phyloP scores from a whole-genome alignment of 1,140 invertebrate genomes.

The Heliconius eleuchia region DNA sequence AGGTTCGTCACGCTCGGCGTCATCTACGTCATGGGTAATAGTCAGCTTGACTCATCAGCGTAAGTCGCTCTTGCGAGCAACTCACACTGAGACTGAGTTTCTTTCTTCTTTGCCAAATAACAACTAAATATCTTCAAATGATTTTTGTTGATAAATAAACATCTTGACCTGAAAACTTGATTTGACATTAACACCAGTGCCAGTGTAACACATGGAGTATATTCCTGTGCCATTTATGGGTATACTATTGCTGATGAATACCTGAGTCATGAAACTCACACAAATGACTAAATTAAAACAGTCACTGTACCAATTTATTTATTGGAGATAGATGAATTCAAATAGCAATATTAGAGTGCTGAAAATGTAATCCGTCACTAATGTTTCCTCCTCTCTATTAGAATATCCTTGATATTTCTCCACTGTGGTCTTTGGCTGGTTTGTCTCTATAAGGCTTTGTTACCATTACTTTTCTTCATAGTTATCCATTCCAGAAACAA shows the following conservation, averaged over 20 bases:
- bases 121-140: constrained; percentile 17
- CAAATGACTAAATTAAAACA: constrained; percentile 42
- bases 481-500: constrained; percentile 34
- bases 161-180: constrained; percentile 80
- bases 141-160: constrained; percentile 42
- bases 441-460: constrained; percentile 19
- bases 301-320: constrained; percentile 40
- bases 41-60: constrained; percentile 58
- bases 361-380: constrained; percentile 15
- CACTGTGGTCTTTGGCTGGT: constrained; percentile 9
- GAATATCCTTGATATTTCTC: constrained; percentile 31
- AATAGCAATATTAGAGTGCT: constrained; percentile 38
- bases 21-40: constrained; percentile 71
- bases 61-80: constrained; percentile 68
- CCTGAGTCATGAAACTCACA: constrained; percentile 42
- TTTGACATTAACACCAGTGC: constrained; percentile 76
- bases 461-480: constrained; percentile 29
- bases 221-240: constrained; percentile 49
- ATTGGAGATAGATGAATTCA: constrained; percentile 38
- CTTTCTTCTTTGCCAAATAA: constrained; percentile 43
- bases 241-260: constrained; percentile 50
- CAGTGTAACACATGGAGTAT: constrained; percentile 55
- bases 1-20: constrained; percentile 54
- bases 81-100: constrained; percentile 65
- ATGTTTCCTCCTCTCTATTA: constrained; percentile 36